Percentiles rank a stretch among this genome's conserved stretches.
Evolutionary conservation across 1,140 invertebrate species (phyloP).

Genomic region (Lutraria rhynchaena): DNA sequence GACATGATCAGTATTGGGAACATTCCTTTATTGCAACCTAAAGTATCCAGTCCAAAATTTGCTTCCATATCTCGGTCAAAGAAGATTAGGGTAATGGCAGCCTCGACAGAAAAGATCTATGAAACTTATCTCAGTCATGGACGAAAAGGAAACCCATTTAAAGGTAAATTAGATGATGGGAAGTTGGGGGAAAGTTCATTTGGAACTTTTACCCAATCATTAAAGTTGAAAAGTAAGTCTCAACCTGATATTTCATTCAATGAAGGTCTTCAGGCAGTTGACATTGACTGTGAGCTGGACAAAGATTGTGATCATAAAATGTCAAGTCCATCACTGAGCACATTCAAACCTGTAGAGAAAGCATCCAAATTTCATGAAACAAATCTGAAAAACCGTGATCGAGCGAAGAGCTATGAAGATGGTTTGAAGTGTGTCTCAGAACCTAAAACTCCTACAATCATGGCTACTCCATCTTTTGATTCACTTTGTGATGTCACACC

Average conservation of each 20-base stretch:
- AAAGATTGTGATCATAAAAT: not conserved
- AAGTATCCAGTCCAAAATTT: slow-evolving; percentile 13
- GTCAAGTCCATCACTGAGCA: slow-evolving; percentile 20
- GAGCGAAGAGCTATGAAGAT: slow-evolving; percentile 52
- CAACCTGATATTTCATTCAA: slow-evolving; percentile 52
- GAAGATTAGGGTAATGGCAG: slow-evolving; percentile 49
- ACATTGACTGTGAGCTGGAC: slow-evolving; percentile 13
- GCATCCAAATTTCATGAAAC: not conserved
- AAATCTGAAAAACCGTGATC: not conserved
- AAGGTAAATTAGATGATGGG: not conserved
- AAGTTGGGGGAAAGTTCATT: not conserved
- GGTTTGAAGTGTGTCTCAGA: slow-evolving; percentile 11
- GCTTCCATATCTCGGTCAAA: slow-evolving; percentile 19
- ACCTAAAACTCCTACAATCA: slow-evolving; percentile 45
- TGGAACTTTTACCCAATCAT: slow-evolving; percentile 5
- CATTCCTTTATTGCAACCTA: not conserved
- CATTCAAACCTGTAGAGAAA: slow-evolving; percentile 47
- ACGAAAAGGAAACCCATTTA: slow-evolving; percentile 33
- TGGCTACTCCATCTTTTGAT: slow-evolving; percentile 55
- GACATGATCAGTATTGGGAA: slow-evolving; percentile 1
- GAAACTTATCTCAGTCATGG: slow-evolving; percentile 53
- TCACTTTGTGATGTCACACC: slow-evolving; percentile 49
- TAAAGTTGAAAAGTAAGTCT: slow-evolving; percentile 35
- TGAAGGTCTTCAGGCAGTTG: slow-evolving; percentile 37
- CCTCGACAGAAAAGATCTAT: slow-evolving; percentile 58